Conservation (phyloP, 2,888 invertebrate species). For the Drosophila mettleri region DNA sequence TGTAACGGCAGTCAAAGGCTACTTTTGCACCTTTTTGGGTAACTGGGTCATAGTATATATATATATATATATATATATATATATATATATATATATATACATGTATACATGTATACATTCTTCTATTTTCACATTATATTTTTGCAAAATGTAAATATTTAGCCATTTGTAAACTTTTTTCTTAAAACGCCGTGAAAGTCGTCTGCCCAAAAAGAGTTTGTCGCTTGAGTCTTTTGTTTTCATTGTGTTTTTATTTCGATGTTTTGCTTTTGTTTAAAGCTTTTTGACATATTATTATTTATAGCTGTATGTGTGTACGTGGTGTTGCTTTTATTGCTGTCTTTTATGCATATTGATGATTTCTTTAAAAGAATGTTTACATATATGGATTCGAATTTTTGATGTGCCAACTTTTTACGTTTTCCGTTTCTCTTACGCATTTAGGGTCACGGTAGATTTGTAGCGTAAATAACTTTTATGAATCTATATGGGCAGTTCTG, state of each 20-base stretch:
- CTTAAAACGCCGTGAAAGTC: slow-evolving; percentile 62
- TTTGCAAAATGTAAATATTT: slow-evolving; percentile 45
- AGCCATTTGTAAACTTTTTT: not conserved
- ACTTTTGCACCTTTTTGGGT: slow-evolving; percentile 35
- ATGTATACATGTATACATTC: slow-evolving; percentile 7
- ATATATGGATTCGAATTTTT: slow-evolving; percentile 11
- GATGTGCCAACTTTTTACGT: slow-evolving; percentile 11
- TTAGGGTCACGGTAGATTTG: slow-evolving; percentile 14
- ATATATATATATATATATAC: too few species aligned
- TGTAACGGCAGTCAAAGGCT: slow-evolving; percentile 26
- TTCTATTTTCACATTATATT: not conserved
- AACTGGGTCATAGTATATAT: too few species aligned
- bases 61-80: too few species aligned
- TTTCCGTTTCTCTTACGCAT: slow-evolving; percentile 12
- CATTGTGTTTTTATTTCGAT: slow-evolving; percentile 29
- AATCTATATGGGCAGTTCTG: too few species aligned
- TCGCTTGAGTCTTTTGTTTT: slow-evolving; percentile 76
- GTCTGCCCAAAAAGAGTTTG: slow-evolving; percentile 65
- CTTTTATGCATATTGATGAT: slow-evolving; percentile 49
- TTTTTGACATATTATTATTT: slow-evolving; percentile 59
- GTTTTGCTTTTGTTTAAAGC: slow-evolving; percentile 39
- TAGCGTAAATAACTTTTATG: not conserved
- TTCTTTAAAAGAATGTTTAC: slow-evolving; percentile 59
- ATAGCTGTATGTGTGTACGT: slow-evolving; percentile 14
- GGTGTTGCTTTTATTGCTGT: slow-evolving; percentile 11